A percentile compares a stretch with the other conserved stretches of the same genome.
phyloP scores from a whole-genome alignment of 2,113 vertebrate genomes.

The Trichechus manatus region DNA sequence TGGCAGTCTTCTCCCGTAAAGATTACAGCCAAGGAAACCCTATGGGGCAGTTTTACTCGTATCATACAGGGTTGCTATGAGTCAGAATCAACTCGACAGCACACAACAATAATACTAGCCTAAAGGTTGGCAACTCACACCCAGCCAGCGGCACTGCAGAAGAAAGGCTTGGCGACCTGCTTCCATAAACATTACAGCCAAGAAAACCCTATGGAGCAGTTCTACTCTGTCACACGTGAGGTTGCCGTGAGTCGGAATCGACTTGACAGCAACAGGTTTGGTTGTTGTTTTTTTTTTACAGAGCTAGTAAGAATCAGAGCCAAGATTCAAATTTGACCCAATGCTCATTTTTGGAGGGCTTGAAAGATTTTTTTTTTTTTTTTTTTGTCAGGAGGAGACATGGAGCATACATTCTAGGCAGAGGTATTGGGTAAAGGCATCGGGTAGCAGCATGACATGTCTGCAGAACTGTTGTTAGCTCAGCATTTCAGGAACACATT shows the following conservation, averaged over 20 bases:
- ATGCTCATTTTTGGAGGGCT: neutral
- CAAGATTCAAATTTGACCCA: neutral
- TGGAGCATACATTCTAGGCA: neutral
- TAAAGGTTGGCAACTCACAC: neutral
- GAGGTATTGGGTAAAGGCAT: neutral
- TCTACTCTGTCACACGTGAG: neutral
- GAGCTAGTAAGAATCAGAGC: neutral
- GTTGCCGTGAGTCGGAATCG: neutral
- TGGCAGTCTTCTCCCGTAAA: neutral
- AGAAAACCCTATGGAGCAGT: neutral
- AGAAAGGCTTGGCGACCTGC: neutral
- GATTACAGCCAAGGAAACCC: neutral
- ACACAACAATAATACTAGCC: neutral
- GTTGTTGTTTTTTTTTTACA: neutral
- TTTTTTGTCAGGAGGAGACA: neutral
- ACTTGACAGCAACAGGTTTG: no score
- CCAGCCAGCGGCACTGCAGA: neutral
- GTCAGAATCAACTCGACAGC: neutral
- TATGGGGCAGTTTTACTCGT: no score
- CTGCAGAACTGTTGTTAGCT: neutral
- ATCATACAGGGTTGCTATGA: neutral
- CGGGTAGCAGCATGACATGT: no score
- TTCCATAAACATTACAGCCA: neutral
- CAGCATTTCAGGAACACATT: neutral
- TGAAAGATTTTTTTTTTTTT: neutral